phyloP scores from a whole-genome alignment of 2,888 invertebrate species.

The Caradrina kadenii region DNA sequence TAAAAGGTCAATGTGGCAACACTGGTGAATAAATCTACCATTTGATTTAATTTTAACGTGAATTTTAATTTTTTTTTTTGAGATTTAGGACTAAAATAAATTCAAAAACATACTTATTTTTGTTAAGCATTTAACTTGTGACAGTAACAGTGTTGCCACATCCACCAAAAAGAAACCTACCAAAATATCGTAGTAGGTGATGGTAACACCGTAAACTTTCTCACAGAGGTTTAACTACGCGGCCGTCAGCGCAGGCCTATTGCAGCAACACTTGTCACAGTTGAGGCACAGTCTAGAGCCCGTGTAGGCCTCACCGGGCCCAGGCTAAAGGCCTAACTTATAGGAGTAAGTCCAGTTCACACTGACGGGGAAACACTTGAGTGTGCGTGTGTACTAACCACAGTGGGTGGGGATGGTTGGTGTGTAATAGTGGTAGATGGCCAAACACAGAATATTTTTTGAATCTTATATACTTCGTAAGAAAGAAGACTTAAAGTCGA shows the following conservation, averaged over 20 bases:
- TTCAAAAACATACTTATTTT: not conserved
- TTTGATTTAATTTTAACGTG: not conserved
- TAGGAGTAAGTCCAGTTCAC: conserved; percentile 85
- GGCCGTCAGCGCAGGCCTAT: conserved; percentile 88
- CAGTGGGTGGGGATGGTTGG: conserved; percentile 59
- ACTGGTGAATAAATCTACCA: conserved; percentile 35
- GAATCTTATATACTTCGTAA: not conserved
- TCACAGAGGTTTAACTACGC: conserved; percentile 91
- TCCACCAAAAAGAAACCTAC: conserved; percentile 56
- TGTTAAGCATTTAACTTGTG: no score
- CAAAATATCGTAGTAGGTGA: conserved; percentile 78
- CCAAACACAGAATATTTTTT: not conserved
- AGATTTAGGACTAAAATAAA: not conserved
- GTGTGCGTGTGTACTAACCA: conserved; percentile 84
- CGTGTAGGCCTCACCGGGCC: conserved; percentile 71
- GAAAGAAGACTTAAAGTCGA: no score
- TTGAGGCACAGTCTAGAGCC: conserved; percentile 85
- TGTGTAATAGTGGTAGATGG: conserved; percentile 64
- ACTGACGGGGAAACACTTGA: conserved; percentile 75
- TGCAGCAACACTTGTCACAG: conserved; percentile 89
- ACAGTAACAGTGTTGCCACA: conserved; percentile 74
- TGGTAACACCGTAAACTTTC: conserved; percentile 85
- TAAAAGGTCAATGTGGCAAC: conserved; percentile 72
- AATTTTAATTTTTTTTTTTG: not conserved
- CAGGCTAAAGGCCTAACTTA: conserved; percentile 69